Conservation (phyloP, 1,140 invertebrate species). For the Polyergus mexicanus region DNA sequence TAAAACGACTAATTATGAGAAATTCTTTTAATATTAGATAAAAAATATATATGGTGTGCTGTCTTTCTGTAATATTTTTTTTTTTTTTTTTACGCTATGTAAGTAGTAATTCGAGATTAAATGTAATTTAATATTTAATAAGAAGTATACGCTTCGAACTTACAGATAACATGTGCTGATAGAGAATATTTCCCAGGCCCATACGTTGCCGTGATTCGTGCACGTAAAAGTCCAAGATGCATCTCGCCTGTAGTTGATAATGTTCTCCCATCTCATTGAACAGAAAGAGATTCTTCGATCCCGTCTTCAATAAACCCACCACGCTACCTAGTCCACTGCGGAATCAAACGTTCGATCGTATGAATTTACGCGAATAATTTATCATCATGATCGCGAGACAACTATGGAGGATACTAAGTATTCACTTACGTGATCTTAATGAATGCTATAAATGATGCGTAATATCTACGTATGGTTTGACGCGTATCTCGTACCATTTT, state of each 20-base stretch:
- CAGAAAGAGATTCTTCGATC: constrained; percentile 94
- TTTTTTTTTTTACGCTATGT: too few species aligned
- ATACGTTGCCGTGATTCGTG: constrained; percentile 92
- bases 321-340: constrained; percentile 89
- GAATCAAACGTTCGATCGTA: constrained; percentile 65
- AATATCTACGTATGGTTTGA: constrained; percentile 20
- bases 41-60: not conserved
- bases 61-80: not conserved
- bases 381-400: constrained; percentile 11
- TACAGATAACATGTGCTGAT: constrained; percentile 92
- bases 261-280: constrained; percentile 91
- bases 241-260: constrained; percentile 91
- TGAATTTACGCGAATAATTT: constrained; percentile 63
- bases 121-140: not conserved
- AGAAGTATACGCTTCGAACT: constrained; percentile 68
- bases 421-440: constrained; percentile 17
- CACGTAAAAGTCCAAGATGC: constrained; percentile 95
- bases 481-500: constrained; percentile 21
- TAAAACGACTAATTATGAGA: constrained; percentile 1
- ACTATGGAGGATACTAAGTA: constrained; percentile 2
- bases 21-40: not conserved
- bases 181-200: constrained; percentile 92
- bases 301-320: constrained; percentile 94
- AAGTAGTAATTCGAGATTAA: not conserved
- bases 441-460: constrained; percentile 25